Evolutionary conservation across 2,113 vertebrate species (phyloP).

Genomic region (Callipepla squamata): DNA sequence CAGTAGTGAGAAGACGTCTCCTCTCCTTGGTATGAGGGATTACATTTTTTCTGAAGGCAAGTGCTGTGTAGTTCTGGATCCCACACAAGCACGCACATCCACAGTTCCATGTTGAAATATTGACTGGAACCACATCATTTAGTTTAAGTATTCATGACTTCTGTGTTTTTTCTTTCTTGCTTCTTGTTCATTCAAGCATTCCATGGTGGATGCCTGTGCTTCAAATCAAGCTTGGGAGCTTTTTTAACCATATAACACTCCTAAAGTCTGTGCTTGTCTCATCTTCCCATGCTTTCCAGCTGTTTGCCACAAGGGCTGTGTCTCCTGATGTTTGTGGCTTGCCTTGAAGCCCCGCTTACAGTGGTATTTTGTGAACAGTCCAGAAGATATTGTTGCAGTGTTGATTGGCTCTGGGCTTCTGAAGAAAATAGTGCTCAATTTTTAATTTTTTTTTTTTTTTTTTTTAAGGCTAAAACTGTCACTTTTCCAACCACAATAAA

Average conservation of each 20-base stretch:
- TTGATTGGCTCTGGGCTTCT: neutral
- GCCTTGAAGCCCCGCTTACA: neutral
- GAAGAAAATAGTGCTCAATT: neutral
- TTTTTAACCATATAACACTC: neutral
- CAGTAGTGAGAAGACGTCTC: neutral
- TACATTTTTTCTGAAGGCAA: neutral
- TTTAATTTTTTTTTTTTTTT: neutral
- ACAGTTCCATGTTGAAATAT: neutral
- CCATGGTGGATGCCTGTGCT: neutral
- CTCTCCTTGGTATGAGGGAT: neutral
- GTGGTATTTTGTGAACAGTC: neutral
- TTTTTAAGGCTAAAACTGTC: neutral
- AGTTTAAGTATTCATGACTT: neutral
- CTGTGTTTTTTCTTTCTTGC: neutral
- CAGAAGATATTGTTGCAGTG: neutral
- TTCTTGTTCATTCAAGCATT: neutral
- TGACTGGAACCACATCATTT: neutral
- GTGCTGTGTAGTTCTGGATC: neutral
- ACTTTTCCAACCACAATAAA: neutral
- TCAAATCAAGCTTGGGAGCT: neutral
- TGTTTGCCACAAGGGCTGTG: neutral
- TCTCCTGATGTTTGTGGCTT: neutral
- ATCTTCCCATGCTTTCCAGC: neutral
- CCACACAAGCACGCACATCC: neutral
- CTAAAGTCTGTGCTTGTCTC: neutral